Evolutionary conservation across 2,797 vertebrate species (phyloP), one percentile per base, ranked within the genome.

Genomic region (Ciconia nigra): DNA sequence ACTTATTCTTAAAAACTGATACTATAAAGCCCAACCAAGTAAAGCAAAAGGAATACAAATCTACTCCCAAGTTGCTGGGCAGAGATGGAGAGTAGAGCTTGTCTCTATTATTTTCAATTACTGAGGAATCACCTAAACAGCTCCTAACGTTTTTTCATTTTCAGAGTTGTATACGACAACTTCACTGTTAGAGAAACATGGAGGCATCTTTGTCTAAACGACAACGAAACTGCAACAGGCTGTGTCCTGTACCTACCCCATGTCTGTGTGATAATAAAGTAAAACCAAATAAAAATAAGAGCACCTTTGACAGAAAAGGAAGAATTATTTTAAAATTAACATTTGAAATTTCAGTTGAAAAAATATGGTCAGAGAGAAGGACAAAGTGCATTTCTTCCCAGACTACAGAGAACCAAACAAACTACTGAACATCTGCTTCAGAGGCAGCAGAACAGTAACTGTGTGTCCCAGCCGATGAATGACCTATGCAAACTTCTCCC

Each of bases 1-100:
- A 89, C 42, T 80, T 85, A 62, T 29, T 89, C 52, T 89, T 83
- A 61, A 92, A 90, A 93, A 28, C 5, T 76, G 61, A 65, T 66
- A 52, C n/a, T n/a, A 29, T 72, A 71, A 90, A 80, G 33, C 39
- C 24, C 28, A 87, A 87, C 24, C 28, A 87, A 87, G 12, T 69
- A 78, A 85, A 85, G 35, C 24, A 87, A 77, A 93, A 73, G 20
- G 49, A 95, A 78, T 25, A 80, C 14, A 41, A 83, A 77, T 35
- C 29, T 73, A 39, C 42, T 80, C 61, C 41, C 74, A 74, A 7
- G 17, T 2, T 80, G 37, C 29, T 42, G 41, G 33, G 41, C 4
- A 42, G 35, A 90, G 20, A 29, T n/a, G 28, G 35, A 31, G 4
- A 14, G 26, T 7, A 81, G 44, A 78, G 33, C 55, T 76, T 54